These are phyloP conservation scores for Biston betularia DNA, from an alignment of 2,888 invertebrate species.

Conservation along the genomic window DNA sequence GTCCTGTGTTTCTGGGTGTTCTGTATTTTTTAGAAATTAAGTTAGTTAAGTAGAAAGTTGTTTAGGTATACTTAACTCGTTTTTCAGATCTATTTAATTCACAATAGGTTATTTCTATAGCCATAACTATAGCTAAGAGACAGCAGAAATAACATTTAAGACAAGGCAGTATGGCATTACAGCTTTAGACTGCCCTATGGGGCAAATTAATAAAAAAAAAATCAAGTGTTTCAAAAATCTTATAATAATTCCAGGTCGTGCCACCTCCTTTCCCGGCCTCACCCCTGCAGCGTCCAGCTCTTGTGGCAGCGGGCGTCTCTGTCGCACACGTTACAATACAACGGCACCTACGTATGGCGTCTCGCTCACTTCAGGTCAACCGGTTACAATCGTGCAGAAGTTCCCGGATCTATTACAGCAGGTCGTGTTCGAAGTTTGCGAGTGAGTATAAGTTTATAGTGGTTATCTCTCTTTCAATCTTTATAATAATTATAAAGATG, in stretches of 20 bases:
- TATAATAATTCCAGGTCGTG: constrained; percentile 65
- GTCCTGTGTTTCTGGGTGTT: too few relatives aligned
- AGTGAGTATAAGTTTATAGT: constrained; percentile 87
- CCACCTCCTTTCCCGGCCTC: constrained; percentile 65
- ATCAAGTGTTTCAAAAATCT: neutral
- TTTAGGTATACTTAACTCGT: too few relatives aligned
- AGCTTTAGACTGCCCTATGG: too few relatives aligned
- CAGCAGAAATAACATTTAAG: too few relatives aligned
- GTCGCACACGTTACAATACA: constrained; percentile 96
- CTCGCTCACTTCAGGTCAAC: constrained; percentile 95
- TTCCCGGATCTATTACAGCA: constrained; percentile 97
- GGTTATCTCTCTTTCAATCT: neutral
- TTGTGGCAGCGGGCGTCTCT: constrained; percentile 91
- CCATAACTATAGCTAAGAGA: too few relatives aligned
- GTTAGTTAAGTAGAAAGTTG: too few relatives aligned
- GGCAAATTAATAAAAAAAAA: too few relatives aligned
- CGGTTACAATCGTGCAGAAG: constrained; percentile 97
- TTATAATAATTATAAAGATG: neutral
- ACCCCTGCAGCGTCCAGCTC: constrained; percentile 57
- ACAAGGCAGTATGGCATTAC: too few relatives aligned
- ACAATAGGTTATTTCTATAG: too few relatives aligned
- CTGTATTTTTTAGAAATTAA: too few relatives aligned
- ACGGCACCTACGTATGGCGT: constrained; percentile 98
- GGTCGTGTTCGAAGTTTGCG: constrained; percentile 96
- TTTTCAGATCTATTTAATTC: too few relatives aligned